phyloP scores from a whole-genome alignment of 1,140 invertebrate species.

The Sarcophaga peregrina region DNA sequence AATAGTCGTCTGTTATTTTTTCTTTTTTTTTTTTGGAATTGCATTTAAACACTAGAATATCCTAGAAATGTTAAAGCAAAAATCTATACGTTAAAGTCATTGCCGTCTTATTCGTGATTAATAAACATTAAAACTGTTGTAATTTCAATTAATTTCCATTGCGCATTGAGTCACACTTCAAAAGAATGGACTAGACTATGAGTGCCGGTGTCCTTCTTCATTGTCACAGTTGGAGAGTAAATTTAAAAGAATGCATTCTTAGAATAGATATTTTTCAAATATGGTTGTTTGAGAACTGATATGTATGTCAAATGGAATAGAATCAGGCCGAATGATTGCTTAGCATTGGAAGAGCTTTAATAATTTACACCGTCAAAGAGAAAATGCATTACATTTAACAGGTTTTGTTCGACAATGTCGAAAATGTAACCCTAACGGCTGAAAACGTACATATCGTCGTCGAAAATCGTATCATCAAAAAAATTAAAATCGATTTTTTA shows the following conservation, averaged over 20 bases:
- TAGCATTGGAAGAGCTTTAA: too few species aligned
- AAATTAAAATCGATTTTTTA: too few species aligned
- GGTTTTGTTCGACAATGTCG: too few species aligned
- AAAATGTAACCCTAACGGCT: too few species aligned
- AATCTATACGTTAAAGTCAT: background rate
- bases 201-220: background rate
- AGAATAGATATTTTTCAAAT: too few species aligned
- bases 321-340: too few species aligned
- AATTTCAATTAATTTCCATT: constrained; percentile 49
- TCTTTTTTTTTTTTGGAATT: constrained; percentile 2
- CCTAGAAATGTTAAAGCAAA: background rate
- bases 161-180: constrained; percentile 38
- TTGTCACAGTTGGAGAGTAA: background rate
- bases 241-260: background rate
- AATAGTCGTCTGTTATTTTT: background rate
- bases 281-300: too few species aligned
- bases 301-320: too few species aligned
- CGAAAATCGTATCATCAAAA: too few species aligned
- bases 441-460: too few species aligned
- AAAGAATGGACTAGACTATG: background rate
- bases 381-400: too few species aligned
- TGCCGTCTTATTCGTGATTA: constrained; percentile 42
- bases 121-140: constrained; percentile 48
- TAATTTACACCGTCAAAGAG: too few species aligned
- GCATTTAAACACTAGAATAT: constrained; percentile 4